A percentile compares a stretch with the other conserved stretches of the same genome.
phyloP scores from a whole-genome alignment of 30 jellyfish, hydroid and myxozoan genomes.

The Hydra vulgaris region DNA sequence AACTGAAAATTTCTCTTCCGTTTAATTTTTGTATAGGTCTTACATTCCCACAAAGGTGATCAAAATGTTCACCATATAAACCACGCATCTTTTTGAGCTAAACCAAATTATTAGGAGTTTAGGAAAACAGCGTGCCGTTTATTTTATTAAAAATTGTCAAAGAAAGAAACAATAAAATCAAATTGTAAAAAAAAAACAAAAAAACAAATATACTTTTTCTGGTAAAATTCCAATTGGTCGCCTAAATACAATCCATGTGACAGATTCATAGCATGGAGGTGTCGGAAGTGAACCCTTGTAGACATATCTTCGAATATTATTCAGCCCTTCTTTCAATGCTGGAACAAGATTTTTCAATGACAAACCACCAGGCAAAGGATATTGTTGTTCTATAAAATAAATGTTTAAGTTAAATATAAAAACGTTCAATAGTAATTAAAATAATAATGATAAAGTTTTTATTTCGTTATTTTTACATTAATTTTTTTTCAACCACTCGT shows the following conservation, averaged over 20 bases:
- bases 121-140: too few species aligned
- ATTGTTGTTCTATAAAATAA: slow-evolving; percentile 20
- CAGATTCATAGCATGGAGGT: slow-evolving; percentile 95
- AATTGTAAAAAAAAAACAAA: too few species aligned
- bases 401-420: not conserved
- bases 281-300: slow-evolving; percentile 94
- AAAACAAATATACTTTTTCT: slow-evolving; percentile 48
- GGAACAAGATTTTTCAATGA: slow-evolving; percentile 55
- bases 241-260: slow-evolving; percentile 77
- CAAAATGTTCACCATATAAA: slow-evolving; percentile 9
- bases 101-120: not conserved
- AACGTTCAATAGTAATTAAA: not conserved
- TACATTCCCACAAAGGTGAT: slow-evolving; percentile 55
- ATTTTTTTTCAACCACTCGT: too few species aligned
- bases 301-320: slow-evolving; percentile 43
- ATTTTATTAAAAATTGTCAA: too few species aligned
- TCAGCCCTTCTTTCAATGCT: slow-evolving; percentile 49
- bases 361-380: slow-evolving; percentile 57
- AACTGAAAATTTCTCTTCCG: slow-evolving; percentile 42
- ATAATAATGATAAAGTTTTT: too few species aligned
- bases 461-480: too few species aligned
- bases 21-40: slow-evolving; percentile 73
- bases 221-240: slow-evolving; percentile 59
- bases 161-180: too few species aligned
- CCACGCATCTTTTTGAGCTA: not conserved